phyloP scores from a whole-genome alignment of 2,113 vertebrate species.

The Penelope pileata region DNA sequence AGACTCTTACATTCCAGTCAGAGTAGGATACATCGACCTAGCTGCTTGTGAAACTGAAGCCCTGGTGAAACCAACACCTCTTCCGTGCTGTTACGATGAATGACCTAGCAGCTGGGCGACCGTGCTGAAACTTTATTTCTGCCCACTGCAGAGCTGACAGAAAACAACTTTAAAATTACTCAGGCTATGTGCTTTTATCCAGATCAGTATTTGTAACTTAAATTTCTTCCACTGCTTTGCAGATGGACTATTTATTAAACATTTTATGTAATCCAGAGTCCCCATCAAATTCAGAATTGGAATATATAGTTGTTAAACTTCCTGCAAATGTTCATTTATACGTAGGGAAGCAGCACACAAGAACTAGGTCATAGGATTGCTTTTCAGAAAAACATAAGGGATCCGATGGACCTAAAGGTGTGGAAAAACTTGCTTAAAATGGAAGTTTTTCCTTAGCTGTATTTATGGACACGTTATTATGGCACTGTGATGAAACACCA shows the following conservation, averaged over 20 bases:
- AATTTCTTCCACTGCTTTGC: neutral
- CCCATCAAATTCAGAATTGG: neutral
- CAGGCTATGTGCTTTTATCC: neutral
- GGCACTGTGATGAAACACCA: conserved; percentile 6
- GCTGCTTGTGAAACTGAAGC: neutral
- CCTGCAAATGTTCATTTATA: fast-evolving
- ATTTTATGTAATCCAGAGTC: neutral
- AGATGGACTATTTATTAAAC: neutral
- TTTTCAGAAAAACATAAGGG: neutral
- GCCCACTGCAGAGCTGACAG: neutral
- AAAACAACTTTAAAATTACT: neutral
- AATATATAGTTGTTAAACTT: neutral
- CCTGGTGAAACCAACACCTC: neutral
- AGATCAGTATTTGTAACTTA: neutral
- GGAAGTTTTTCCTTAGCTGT: conserved; percentile 10
- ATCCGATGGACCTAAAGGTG: neutral
- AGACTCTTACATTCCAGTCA: no score
- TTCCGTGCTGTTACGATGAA: neutral
- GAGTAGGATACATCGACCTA: neutral
- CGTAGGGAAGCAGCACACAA: neutral
- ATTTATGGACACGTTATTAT: neutral
- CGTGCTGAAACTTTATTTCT: neutral
- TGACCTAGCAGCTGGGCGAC: neutral
- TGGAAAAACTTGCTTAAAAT: conserved; percentile 38
- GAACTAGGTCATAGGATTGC: neutral